Evolutionary conservation across 2,797 vertebrate genomes (phyloP).

Genomic region (Semotilus atromaculatus): DNA sequence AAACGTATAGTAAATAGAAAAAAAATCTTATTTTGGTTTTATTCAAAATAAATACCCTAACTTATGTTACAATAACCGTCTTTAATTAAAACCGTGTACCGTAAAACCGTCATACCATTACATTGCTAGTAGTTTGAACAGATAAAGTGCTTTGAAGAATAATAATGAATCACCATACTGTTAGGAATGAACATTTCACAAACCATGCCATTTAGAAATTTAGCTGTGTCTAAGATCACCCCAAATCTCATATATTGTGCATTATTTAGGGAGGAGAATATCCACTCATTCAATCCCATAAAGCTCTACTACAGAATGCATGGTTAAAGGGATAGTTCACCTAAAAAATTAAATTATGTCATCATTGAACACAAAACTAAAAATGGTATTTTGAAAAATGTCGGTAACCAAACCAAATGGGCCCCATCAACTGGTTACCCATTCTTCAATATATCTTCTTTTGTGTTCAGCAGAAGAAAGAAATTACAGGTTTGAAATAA

Average conservation of each 20-base stretch:
- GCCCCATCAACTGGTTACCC: too few relatives aligned
- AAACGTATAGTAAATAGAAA: background rate
- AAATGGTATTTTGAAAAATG: too few relatives aligned
- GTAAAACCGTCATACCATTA: constrained; percentile 19
- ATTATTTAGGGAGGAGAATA: background rate
- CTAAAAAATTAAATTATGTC: too few relatives aligned
- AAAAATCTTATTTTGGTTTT: background rate
- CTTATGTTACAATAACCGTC: background rate
- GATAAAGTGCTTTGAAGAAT: background rate
- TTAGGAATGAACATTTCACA: background rate
- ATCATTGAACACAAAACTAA: too few relatives aligned
- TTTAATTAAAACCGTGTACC: constrained; percentile 24
- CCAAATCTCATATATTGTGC: background rate
- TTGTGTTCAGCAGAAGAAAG: too few relatives aligned
- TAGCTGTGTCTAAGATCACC: background rate
- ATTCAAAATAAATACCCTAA: background rate
- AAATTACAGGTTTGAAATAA: too few relatives aligned
- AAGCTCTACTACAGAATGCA: background rate
- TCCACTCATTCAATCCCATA: background rate
- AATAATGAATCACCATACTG: background rate
- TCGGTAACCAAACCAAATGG: too few relatives aligned
- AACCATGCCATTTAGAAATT: background rate
- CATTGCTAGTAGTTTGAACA: constrained; percentile 4
- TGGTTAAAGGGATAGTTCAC: background rate
- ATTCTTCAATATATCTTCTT: too few relatives aligned